Conservation (phyloP, 2,888 invertebrate genomes). For the Drosophila infuscata region DNA sequence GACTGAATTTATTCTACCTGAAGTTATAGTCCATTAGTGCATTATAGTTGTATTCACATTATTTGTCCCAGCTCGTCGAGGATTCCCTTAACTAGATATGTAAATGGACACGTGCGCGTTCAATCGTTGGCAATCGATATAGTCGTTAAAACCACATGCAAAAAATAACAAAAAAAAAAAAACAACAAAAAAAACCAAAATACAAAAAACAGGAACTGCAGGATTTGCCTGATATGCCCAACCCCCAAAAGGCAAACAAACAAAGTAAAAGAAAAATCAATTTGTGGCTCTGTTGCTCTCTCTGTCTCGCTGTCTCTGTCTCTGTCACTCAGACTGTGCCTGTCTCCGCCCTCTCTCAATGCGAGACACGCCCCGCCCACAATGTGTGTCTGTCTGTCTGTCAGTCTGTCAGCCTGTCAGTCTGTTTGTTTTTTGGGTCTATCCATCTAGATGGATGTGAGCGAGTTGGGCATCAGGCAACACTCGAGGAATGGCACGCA, state of each 20-base stretch:
- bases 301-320: background rate
- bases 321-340: background rate
- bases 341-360: background rate
- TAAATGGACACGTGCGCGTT: slow-evolving; percentile 2
- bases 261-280: background rate
- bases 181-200: too few relatives aligned
- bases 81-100: background rate
- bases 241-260: background rate
- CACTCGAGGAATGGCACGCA: slow-evolving; percentile 98
- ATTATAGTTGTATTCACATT: background rate
- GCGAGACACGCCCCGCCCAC: slow-evolving; percentile 15
- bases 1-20: background rate
- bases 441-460: slow-evolving; percentile 20
- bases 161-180: background rate
- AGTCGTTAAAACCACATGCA: slow-evolving; percentile 9
- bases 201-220: background rate
- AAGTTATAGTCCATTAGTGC: background rate
- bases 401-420: background rate
- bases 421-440: background rate
- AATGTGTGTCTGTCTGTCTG: background rate
- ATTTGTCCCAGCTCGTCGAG: background rate
- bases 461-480: slow-evolving; percentile 90
- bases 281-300: background rate
- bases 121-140: slow-evolving; percentile 21
- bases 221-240: slow-evolving; percentile 1